phyloP scores from a whole-genome alignment of 2,888 invertebrate species.

The Drosophila paramelanica region DNA sequence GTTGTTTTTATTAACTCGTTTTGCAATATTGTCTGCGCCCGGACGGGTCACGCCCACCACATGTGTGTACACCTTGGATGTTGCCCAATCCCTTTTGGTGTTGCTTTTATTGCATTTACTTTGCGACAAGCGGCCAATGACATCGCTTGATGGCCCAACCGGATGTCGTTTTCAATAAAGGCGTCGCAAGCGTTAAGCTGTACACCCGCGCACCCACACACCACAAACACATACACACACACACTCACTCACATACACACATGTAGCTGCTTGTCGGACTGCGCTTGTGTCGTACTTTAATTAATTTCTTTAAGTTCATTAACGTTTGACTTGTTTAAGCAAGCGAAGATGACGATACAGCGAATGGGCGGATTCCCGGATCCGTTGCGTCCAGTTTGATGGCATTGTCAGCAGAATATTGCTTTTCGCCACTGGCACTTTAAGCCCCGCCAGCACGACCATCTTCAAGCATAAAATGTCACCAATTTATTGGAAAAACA shows the following conservation, averaged over 20 bases:
- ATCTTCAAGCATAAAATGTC: slow-evolving; percentile 7
- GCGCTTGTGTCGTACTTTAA: slow-evolving; percentile 67
- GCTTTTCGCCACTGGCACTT: slow-evolving; percentile 36
- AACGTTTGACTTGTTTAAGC: slow-evolving; percentile 77
- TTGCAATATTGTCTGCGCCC: slow-evolving; percentile 9
- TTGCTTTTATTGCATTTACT: slow-evolving; percentile 77
- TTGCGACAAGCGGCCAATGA: slow-evolving; percentile 53
- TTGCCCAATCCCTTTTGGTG: slow-evolving; percentile 36
- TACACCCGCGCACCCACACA: slow-evolving; percentile 18
- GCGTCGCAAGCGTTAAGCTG: slow-evolving; percentile 69
- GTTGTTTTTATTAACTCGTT: background rate
- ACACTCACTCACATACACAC: slow-evolving; percentile 18
- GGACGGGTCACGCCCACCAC: slow-evolving; percentile 13
- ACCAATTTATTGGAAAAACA: background rate
- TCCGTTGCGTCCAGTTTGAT: slow-evolving; percentile 39
- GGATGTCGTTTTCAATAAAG: slow-evolving; percentile 80
- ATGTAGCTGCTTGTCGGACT: slow-evolving; percentile 27
- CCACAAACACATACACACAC: slow-evolving; percentile 8
- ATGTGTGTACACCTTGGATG: slow-evolving; percentile 19
- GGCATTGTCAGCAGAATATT: slow-evolving; percentile 53
- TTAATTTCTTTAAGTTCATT: slow-evolving; percentile 80
- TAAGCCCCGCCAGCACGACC: slow-evolving; percentile 8
- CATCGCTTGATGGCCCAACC: slow-evolving; percentile 59
- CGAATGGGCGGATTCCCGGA: slow-evolving; percentile 46
- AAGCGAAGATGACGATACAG: slow-evolving; percentile 56